Evolutionary conservation across 2,113 vertebrate genomes (phyloP).

Genomic region (Toxostoma redivivum): DNA sequence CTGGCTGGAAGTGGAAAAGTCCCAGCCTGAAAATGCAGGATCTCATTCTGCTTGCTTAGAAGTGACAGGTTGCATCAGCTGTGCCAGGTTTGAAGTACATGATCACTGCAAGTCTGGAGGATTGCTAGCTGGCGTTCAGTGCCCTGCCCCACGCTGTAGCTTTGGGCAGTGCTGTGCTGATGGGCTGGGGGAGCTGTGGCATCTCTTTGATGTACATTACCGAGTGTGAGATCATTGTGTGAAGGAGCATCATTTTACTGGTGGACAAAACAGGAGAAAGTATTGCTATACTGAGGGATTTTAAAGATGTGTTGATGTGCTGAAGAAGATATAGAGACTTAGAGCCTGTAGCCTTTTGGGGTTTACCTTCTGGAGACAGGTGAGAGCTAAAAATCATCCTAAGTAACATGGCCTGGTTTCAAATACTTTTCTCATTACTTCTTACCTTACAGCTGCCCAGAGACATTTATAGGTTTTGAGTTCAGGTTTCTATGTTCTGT

Average conservation of each 20-base stretch:
- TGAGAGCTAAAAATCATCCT: background rate
- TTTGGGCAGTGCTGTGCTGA: background rate
- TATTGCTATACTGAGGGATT: background rate
- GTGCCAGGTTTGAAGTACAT: background rate
- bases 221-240: background rate
- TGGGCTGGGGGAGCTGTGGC: fast-evolving
- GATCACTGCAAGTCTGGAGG: background rate
- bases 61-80: background rate
- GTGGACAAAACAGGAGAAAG: background rate
- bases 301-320: background rate
- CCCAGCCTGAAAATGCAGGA: background rate
- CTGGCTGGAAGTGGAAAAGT: background rate
- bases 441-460: background rate
- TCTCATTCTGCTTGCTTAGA: background rate
- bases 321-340: background rate
- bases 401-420: background rate
- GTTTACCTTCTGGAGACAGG: background rate
- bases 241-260: background rate
- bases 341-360: background rate
- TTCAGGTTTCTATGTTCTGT: conserved; percentile 16
- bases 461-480: conserved; percentile 8
- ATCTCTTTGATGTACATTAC: background rate
- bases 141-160: background rate
- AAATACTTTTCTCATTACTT: conserved; percentile 14
- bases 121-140: background rate